Conservation (phyloP, 2,888 invertebrate genomes). For the Mythimna impura region DNA sequence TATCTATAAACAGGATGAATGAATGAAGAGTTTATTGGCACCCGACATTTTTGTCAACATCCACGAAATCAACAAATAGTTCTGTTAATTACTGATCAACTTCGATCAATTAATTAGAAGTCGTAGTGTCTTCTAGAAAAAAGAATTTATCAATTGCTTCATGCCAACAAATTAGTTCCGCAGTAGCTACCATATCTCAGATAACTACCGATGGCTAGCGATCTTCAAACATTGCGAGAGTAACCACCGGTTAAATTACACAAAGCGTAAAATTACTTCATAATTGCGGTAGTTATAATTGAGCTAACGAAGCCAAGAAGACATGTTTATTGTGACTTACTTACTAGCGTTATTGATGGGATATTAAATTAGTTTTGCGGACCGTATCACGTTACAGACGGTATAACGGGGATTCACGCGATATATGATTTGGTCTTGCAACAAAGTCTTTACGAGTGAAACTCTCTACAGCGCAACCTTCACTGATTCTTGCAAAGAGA, state of each 20-base stretch:
- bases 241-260: slow-evolving; percentile 20
- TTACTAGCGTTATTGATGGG: slow-evolving; percentile 55
- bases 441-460: not conserved
- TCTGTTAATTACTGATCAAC: not conserved
- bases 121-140: slow-evolving; percentile 8
- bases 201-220: slow-evolving; percentile 8
- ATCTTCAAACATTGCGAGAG: slow-evolving; percentile 34
- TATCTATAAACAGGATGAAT: slow-evolving; percentile 14
- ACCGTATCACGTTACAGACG: slow-evolving; percentile 51
- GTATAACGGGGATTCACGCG: slow-evolving; percentile 44
- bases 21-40: slow-evolving; percentile 6
- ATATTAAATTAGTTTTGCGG: slow-evolving; percentile 41
- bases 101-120: slow-evolving; percentile 2
- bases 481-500: not conserved
- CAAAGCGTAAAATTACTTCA: slow-evolving; percentile 52
- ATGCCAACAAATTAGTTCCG: slow-evolving; percentile 34
- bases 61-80: not conserved
- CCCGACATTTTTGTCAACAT: not conserved
- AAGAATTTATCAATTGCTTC: slow-evolving; percentile 11
- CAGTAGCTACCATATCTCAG: slow-evolving; percentile 13
- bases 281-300: slow-evolving; percentile 50
- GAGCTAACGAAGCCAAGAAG: slow-evolving; percentile 53
- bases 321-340: slow-evolving; percentile 55
- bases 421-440: slow-evolving; percentile 28
- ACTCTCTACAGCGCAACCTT: not conserved